Evolutionary conservation across 2,113 vertebrate species (phyloP).

Genomic region (Beaufortia kweichowensis): DNA sequence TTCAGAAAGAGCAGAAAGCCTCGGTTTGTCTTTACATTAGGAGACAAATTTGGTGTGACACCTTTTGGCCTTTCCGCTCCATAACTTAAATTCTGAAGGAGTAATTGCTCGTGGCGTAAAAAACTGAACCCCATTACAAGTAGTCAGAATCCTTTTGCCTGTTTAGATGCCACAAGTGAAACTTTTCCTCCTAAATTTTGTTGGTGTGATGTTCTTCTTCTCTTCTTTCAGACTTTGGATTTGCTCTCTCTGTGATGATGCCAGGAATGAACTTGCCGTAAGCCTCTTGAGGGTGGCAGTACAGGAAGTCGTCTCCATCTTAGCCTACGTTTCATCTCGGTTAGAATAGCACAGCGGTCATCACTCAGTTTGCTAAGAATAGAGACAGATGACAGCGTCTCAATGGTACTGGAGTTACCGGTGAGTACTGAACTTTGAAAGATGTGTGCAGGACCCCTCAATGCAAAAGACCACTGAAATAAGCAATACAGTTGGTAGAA

Average conservation of each 20-base stretch:
- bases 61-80: not conserved
- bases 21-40: conserved; percentile 45
- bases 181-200: not conserved
- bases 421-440: conserved; percentile 19
- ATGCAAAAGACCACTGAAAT: not conserved
- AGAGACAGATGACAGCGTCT: conserved; percentile 5
- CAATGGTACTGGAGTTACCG: conserved; percentile 22
- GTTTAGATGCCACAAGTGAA: not conserved
- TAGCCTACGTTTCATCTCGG: conserved; percentile 46
- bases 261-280: conserved; percentile 16
- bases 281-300: not conserved
- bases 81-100: conserved; percentile 1
- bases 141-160: not conserved
- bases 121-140: not conserved
- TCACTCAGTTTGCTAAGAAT: conserved; percentile 43
- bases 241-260: conserved; percentile 19
- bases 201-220: not conserved
- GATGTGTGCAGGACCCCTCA: not conserved
- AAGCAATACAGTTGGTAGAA: not conserved
- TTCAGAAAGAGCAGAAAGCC: conserved; percentile 41
- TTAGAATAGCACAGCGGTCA: conserved; percentile 40
- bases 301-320: conserved; percentile 33
- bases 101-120: not conserved
- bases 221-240: not conserved
- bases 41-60: conserved; percentile 28